Base-by-base conservation (phyloP, 2,888 invertebrate species). In the Oxycera nigricornis region DNA sequence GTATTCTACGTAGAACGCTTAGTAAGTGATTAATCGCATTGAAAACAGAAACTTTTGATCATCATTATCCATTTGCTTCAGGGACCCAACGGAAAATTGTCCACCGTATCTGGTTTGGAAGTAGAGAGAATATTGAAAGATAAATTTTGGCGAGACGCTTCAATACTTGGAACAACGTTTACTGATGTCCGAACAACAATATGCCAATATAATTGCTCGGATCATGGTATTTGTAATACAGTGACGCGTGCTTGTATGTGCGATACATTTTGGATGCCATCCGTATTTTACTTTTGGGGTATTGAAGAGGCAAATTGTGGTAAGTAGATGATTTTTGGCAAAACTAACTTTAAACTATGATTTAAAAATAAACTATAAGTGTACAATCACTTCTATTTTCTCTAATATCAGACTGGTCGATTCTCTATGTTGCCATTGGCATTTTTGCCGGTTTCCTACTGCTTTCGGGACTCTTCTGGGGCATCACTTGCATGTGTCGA, bases 201-300 rank as follows among this genome's bases (percentile, higher is more conserved):
- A 74, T 97, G 97, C 82, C 96, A 97, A 81, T 96, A 96, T 86
- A 89, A 93, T 84, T 97, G 97, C 86, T 96, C 96, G 46, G 93
- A 92, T 59, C 97, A 97, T 85, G 97, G 97, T 72, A 88, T 89
- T 39, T 97, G 97, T 86, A 92, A 95, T 83, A 91, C 92, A 81
- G 90, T 91, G 79, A 91, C 94, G 4, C 89, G 96, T 79, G 88
- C 90, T 73, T 97, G 97, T 82, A 89, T 93, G 80, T 97, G 97
- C 85, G 95, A 97, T 86, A 94, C 96, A 22, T 97, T 97, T 87
- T 97, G 97, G 97, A 97, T 97, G 95, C 93, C 95, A 86, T 93
- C 94, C 83, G 87, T 93, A 39, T 86, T 93, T 77, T 88, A 89
- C 65, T 88, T 89, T 75, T 88, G 90, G 82, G 88, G 90, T 76